Evolutionary conservation across 2,113 vertebrate species (phyloP), one percentile per base, ranked within the genome.

Genomic region (Psilopsiagon aymara): DNA sequence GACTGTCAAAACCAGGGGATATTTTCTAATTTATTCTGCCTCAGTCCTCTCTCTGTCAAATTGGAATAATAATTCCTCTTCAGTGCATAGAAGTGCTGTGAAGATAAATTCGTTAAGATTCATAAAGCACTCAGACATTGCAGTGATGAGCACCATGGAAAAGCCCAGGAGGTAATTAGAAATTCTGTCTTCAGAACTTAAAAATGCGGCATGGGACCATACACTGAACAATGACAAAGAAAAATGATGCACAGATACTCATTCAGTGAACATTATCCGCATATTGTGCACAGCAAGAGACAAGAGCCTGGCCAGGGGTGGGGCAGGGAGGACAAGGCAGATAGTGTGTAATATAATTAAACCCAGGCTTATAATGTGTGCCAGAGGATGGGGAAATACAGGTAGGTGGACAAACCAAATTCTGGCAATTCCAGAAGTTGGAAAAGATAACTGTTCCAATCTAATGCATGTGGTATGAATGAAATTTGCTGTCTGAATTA

Each of bases 61-160:
- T 86, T 92, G 76, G 59, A 94, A 82, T 95, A 90, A 95, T 60
- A 95, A 88, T 82, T 88, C 29, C 25, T 92, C 79, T 95, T 86
- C 94, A 88, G 57, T n/a, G 44, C 52, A 80, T 29, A 55, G 79
- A 79, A 93, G 35, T 86, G 53, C 64, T 63, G 23, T 29, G 51
- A 86, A 92, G 83, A 94, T 77, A 95, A 94, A 89, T 89, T 88
- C 29, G 91, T 92, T 88, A 88, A 78, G 81, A 92, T 84, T 84
- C 20, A 3, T 81, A 81, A 89, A 77, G 64, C 55, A 63, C 73
- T 81, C 73, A 77, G 49, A 35, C 44, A 23, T 31, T 41, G 11
- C 41, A 67, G 76, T 74, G 83, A 83, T 74, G 17, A 92, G 28
- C 9, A 47, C n/a, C 46, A 86, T 3, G 13, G 77, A 78, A 91